Percentiles rank a stretch among this genome's conserved stretches.
These are phyloP conservation scores for Pyrgilauda ruficollis DNA, from an alignment of 2,113 vertebrate species.

Conservation along the genomic window DNA sequence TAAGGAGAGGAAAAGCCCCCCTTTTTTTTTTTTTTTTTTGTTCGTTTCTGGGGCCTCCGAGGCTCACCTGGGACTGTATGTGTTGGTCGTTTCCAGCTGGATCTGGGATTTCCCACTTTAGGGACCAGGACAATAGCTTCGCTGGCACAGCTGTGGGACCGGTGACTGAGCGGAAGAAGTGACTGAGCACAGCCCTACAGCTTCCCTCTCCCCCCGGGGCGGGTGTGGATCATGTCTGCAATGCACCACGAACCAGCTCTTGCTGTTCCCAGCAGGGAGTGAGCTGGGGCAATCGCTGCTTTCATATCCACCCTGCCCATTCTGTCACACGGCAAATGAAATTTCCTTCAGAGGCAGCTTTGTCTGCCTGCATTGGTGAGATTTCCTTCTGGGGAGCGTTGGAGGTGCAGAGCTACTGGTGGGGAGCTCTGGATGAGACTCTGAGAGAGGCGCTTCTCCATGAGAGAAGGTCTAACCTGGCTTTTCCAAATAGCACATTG, in stretches of 20 bases:
- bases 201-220: accelerated
- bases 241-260: accelerated
- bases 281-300: background rate
- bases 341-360: background rate
- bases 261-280: background rate
- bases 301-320: background rate
- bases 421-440: background rate
- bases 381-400: background rate
- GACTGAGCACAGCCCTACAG: background rate
- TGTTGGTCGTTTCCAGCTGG: background rate
- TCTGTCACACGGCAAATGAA: background rate
- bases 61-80: background rate
- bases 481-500: background rate
- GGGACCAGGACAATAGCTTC: background rate
- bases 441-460: accelerated
- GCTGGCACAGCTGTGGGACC: background rate
- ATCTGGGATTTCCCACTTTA: background rate
- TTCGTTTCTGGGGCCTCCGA: background rate
- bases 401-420: background rate
- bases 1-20: background rate
- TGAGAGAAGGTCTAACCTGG: background rate
- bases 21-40: background rate
- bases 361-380: background rate
- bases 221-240: background rate
- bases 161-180: background rate